Conservation (phyloP, 2,888 invertebrate species). For the Tuberolachnus salignus region DNA sequence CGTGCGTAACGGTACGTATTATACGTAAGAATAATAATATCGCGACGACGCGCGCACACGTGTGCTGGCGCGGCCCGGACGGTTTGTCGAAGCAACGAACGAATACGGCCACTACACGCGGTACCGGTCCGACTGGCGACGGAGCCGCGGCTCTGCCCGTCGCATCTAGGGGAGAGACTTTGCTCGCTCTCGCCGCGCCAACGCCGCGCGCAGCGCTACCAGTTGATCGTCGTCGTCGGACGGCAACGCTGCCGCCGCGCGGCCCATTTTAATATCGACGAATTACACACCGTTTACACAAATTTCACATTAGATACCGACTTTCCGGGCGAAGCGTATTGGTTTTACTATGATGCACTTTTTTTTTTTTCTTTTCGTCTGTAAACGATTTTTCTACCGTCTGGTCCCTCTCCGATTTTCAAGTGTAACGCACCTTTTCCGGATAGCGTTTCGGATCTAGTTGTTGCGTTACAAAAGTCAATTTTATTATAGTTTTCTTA, state of each 20-base stretch:
- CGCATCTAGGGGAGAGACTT: constrained; percentile 29
- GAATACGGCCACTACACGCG: constrained; percentile 27
- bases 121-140: constrained; percentile 52
- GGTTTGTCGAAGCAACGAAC: background rate
- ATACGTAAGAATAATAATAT: background rate
- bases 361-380: too few relatives aligned
- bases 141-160: background rate
- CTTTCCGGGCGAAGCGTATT: too few relatives aligned
- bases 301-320: too few relatives aligned
- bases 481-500: too few relatives aligned
- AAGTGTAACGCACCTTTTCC: too few relatives aligned
- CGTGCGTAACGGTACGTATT: too few relatives aligned
- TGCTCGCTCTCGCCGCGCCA: constrained; percentile 3
- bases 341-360: too few relatives aligned
- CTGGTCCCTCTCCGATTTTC: too few relatives aligned
- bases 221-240: background rate
- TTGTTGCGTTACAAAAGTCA: too few relatives aligned
- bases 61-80: background rate
- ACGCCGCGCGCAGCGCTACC: constrained; percentile 30
- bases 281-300: too few relatives aligned
- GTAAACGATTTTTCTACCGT: too few relatives aligned
- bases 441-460: too few relatives aligned
- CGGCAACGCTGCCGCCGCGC: background rate
- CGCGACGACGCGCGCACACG: constrained; percentile 18
- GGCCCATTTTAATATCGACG: background rate